Percentiles rank a stretch among this genome's conserved stretches.
These are phyloP conservation scores for Ceuthmochares aereus DNA, from an alignment of 2,113 vertebrate genomes.

Conservation along the genomic window DNA sequence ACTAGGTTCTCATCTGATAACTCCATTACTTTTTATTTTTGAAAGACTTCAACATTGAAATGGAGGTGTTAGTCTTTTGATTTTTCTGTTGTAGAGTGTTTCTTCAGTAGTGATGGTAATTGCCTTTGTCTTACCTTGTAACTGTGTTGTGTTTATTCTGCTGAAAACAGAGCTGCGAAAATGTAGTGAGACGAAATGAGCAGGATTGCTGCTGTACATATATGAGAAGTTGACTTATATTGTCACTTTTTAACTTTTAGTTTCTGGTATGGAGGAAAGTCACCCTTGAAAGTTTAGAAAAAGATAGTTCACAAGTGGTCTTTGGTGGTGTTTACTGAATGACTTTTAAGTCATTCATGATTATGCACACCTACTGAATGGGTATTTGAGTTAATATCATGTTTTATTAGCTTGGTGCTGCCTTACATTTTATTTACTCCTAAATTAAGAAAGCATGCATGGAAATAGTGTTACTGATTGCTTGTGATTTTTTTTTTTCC, in stretches of 20 bases:
- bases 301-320: background rate
- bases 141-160: background rate
- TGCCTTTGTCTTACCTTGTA: background rate
- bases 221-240: background rate
- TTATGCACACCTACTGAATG: background rate
- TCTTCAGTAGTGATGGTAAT: background rate
- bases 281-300: background rate
- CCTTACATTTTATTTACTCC: background rate
- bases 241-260: background rate
- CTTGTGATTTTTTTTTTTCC: background rate
- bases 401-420: background rate
- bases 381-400: background rate
- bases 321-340: background rate
- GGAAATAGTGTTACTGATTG: background rate
- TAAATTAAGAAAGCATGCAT: background rate
- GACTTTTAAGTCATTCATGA: background rate
- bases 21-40: background rate
- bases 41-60: background rate
- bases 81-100: background rate
- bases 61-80: background rate
- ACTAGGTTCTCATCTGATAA: background rate
- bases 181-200: background rate
- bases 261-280: background rate
- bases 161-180: background rate
- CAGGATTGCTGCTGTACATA: background rate